Evolutionary conservation across 2,888 invertebrate species (phyloP), one percentile per base, ranked within the genome.

Genomic region (Graphium colonna): DNA sequence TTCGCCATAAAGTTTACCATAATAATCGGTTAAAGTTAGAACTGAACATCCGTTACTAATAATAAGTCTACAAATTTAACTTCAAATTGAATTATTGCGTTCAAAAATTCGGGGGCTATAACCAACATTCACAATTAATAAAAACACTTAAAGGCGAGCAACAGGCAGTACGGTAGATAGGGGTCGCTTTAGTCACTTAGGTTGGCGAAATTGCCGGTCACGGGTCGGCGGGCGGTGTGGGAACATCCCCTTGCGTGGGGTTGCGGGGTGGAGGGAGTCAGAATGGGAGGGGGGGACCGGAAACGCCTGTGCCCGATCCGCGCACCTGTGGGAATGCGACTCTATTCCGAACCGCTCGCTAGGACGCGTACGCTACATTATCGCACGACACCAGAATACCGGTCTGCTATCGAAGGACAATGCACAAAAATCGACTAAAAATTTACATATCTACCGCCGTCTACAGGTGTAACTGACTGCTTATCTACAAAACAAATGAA

Each of bases 241-340:
- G 88, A 89, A 87, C 79, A 63, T 68, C 70, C 73, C 69, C 58
- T 58, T 60, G 61, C 60, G 46, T 57, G 54, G 50, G 55, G 61
- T 69, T 64, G 68, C 66, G 67, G 71, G 68, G 71, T 67, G 68
- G 69, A 61, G 67, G 43, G 50, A 50, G 49, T 64, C 68, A 74
- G 76, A 73, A 73, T 79, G 76, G 79, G 79, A 85, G 84, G 82
- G 78, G 74, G 71, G 65, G 75, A 76, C 85, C 85, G 88, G 87
- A 87, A 87, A 77, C 74, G 75, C 69, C 71, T 79, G 81, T 77
- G 75, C 76, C 75, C 78, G 81, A 75, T 77, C 77, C 70, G 61
- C 67, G 63, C 86, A 86, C 85, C 88, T 88, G 86, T 87, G 87
- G 77, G 84, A 87, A 85, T 80, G 76, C 74, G n/a, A n/a, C n/a